Conservation (phyloP, 2,113 vertebrate genomes). For the Terrapene triunguis region DNA sequence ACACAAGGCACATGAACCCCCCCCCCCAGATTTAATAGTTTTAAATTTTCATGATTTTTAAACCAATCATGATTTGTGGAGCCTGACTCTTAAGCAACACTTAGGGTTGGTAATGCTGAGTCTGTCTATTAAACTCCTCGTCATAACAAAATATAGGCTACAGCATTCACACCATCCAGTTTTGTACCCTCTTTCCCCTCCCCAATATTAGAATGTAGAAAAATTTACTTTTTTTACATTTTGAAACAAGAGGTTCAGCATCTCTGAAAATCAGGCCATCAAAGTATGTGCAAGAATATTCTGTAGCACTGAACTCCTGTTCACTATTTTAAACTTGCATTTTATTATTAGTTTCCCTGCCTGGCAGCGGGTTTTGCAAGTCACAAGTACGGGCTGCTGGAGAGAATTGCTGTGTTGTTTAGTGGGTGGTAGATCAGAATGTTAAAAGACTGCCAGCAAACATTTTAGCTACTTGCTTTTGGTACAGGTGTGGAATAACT, state of each 20-base stretch:
- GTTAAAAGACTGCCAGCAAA: background rate
- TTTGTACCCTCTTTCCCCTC: background rate
- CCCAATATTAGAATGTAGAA: background rate
- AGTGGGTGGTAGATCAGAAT: background rate
- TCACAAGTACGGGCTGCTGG: background rate
- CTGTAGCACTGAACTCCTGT: background rate
- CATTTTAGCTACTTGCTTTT: background rate
- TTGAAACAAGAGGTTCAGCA: background rate
- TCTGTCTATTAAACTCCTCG: background rate
- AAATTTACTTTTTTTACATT: background rate
- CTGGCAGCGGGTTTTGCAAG: rapidly evolving
- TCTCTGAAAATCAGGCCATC: background rate
- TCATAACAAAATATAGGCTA: background rate
- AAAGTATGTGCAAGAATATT: background rate
- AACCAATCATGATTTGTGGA: background rate
- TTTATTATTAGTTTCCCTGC: background rate
- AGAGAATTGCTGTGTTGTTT: background rate
- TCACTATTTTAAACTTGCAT: background rate
- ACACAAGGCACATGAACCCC: background rate
- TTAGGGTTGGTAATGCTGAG: background rate
- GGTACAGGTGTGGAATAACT: background rate
- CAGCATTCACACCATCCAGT: background rate
- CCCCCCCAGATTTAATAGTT: background rate
- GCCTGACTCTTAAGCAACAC: background rate
- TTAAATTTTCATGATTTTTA: background rate